These are phyloP conservation scores for Myathropa florea DNA, from an alignment of 2,888 invertebrate species.

Conservation along the genomic window DNA sequence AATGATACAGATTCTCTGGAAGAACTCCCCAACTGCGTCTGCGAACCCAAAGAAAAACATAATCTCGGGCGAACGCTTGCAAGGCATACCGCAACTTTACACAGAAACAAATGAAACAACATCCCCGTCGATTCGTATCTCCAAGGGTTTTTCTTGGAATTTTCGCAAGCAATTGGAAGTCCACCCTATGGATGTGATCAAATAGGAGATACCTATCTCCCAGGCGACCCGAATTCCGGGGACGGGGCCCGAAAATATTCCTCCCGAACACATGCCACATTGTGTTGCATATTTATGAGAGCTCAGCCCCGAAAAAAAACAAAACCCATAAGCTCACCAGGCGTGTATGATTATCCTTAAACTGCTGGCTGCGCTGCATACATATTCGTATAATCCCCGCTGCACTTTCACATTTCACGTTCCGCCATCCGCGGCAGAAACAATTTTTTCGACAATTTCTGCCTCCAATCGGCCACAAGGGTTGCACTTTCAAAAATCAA, in stretches of 20 bases:
- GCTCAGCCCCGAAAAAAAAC: neutral
- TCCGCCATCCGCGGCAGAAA: no score
- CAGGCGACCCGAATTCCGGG: neutral
- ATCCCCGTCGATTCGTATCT: neutral
- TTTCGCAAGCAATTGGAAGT: neutral
- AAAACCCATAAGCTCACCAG: neutral
- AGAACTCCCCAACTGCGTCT: neutral
- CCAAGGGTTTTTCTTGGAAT: neutral
- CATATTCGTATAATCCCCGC: neutral
- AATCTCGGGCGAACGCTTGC: neutral
- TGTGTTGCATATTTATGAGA: constrained; percentile 22
- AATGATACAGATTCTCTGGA: neutral
- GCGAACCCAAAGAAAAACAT: neutral
- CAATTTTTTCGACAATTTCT: neutral
- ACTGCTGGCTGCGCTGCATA: neutral
- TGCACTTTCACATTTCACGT: neutral
- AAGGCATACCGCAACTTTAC: neutral
- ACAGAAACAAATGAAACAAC: neutral
- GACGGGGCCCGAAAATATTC: neutral
- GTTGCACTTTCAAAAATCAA: constrained; percentile 2
- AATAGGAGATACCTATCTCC: neutral
- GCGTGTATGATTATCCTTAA: neutral
- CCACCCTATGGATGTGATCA: neutral
- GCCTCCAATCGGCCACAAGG: no score
- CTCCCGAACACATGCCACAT: neutral